Evolutionary conservation across 2,888 invertebrate genomes (phyloP), one percentile per base, ranked within the genome.

Genomic region (Seira musarum): DNA sequence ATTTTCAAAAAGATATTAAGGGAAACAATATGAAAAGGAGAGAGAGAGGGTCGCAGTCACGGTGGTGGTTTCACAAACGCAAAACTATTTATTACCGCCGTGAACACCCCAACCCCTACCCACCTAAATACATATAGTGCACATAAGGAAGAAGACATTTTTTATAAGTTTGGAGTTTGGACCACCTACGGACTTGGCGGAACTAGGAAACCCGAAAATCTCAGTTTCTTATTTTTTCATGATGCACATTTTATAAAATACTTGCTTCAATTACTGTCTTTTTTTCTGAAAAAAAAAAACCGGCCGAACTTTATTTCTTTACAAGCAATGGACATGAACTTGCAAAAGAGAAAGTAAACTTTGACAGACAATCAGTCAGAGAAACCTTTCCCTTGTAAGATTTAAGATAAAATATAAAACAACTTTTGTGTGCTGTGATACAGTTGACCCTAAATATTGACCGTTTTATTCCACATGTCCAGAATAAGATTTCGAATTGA

Each of bases 311-410:
- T n/a, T n/a, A n/a, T n/a, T n/a, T n/a, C n/a, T n/a, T n/a, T n/a
- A n/a, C n/a, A n/a, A n/a, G 13, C 46, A 13, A 46, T 46, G 46
- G 13, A 13, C 8, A 46, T 10, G 46, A 46, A 46, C 8, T 13
- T 10, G 13, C 8, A 13, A 40, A 53, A 35, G 60, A 67, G 24
- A 71, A 67, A 61, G 61, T 19, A 71, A 78, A 78, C 71, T 78
- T 79, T 79, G 79, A 79, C 79, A 73, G 79, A 79, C 79, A 79
- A 79, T 79, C 79, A 73, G 73, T 79, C 79, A 79, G 35, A 66
- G n/a, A 66, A 65, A 63, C 21, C 21, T 35, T n/a, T 66, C 2
- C 57, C 79, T 71, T 64, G 40, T 40, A 40, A 13, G 13, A 40
- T 8, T 40, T 13, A 13, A 40, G 13, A 8, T 6, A 40, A 40